A percentile compares a stretch with the other conserved stretches of the same genome.
Conservation (phyloP, 1,140 invertebrate genomes). For the Uloborus diversus region DNA sequence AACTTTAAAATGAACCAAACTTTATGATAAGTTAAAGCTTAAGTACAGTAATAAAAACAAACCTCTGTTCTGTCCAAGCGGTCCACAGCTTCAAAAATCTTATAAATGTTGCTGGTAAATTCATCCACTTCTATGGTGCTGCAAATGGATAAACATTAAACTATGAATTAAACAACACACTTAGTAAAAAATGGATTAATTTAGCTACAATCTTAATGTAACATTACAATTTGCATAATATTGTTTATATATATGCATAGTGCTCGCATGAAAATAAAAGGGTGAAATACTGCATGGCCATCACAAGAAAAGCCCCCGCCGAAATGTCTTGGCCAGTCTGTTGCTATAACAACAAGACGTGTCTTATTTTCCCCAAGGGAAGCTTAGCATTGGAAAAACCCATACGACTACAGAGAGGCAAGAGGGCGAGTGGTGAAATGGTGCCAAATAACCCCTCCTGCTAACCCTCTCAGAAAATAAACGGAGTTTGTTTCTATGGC, state of each 20-base stretch:
- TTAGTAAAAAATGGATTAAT: not conserved
- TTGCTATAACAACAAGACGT: no score
- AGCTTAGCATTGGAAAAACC: no score
- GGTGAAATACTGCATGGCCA: not conserved
- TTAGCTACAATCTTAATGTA: not conserved
- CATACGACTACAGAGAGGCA: no score
- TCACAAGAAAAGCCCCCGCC: not conserved
- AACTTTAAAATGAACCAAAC: no score
- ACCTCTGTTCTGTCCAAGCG: not conserved
- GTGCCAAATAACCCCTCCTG: no score
- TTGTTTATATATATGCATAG: not conserved
- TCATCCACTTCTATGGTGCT: constrained; percentile 89
- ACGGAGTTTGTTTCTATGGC: no score
- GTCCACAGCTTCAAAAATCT: constrained; percentile 82
- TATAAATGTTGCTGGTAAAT: constrained; percentile 83
- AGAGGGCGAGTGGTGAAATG: no score
- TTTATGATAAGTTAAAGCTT: no score
- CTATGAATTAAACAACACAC: not conserved
- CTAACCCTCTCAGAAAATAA: no score
- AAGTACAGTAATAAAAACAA: not conserved
- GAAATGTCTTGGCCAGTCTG: not conserved
- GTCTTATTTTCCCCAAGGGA: no score
- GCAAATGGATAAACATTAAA: constrained; percentile 59
- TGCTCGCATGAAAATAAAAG: not conserved
- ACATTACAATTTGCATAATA: not conserved